A percentile compares a stretch with the other conserved stretches of the same genome.
These are phyloP conservation scores for Poecilia picta DNA, from an alignment of 2,797 vertebrate genomes.

Conservation along the genomic window DNA sequence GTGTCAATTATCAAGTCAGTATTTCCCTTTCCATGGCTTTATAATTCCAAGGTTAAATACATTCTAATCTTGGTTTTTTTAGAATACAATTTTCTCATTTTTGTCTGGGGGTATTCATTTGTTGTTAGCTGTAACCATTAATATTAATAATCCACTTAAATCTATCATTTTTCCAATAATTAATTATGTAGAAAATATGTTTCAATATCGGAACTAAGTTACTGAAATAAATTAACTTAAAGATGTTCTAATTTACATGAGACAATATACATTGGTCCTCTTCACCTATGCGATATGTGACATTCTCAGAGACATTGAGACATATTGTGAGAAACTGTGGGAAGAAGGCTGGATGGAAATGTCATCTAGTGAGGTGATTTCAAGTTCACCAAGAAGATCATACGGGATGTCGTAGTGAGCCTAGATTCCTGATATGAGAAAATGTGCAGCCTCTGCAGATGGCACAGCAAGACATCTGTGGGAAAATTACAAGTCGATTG, in stretches of 20 bases:
- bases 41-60: neutral
- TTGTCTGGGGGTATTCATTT: neutral
- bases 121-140: neutral
- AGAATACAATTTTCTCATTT: neutral
- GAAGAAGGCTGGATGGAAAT: slow-evolving; percentile 1
- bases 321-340: neutral
- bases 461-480: slow-evolving; percentile 10
- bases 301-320: neutral
- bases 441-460: neutral
- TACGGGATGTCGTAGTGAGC: neutral
- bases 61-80: neutral
- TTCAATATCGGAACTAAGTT: neutral
- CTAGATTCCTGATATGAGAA: slow-evolving; percentile 5
- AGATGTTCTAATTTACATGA: neutral
- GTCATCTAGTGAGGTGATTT: neutral
- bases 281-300: neutral
- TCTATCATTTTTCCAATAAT: neutral
- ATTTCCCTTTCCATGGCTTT: neutral
- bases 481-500: slow-evolving; percentile 40
- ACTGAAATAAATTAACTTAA: neutral
- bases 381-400: neutral
- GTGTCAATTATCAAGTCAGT: neutral
- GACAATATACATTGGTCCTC: neutral
- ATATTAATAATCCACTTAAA: neutral
- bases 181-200: neutral